Percentiles rank a stretch among this genome's conserved stretches.
Evolutionary conservation across 2,797 vertebrate species (phyloP).

Genomic region (Setipinna tenuifilis): DNA sequence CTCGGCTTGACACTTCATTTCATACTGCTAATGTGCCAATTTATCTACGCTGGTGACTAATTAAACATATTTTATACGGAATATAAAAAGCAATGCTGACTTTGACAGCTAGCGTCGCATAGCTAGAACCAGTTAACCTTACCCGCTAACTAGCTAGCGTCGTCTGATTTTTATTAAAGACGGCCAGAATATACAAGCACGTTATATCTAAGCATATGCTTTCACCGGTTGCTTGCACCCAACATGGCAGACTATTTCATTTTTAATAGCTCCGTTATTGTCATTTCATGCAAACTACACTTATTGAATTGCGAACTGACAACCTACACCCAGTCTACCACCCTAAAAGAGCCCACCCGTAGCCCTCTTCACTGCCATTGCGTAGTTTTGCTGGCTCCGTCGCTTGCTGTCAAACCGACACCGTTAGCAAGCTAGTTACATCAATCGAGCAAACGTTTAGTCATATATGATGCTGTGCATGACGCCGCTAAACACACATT

Average conservation of each 20-base stretch:
- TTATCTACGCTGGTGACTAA: too few relatives aligned
- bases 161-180: not conserved
- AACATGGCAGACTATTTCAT: not conserved
- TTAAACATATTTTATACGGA: too few relatives aligned
- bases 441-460: not conserved
- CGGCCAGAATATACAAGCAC: not conserved
- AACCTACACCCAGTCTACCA: not conserved
- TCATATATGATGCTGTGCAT: not conserved
- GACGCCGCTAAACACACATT: not conserved
- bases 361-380: not conserved
- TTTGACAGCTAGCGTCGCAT: too few relatives aligned
- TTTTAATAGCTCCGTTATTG: not conserved
- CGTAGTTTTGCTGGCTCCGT: slow-evolving; percentile 12
- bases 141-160: not conserved
- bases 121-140: not conserved
- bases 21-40: not conserved
- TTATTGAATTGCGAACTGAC: not conserved
- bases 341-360: not conserved
- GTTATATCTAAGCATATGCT: not conserved
- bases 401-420: slow-evolving; percentile 15
- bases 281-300: not conserved
- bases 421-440: not conserved
- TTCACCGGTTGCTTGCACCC: not conserved
- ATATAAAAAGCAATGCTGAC: too few relatives aligned
- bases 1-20: not conserved